Base-by-base conservation (phyloP, 2,888 invertebrate genomes). In the Antheraea yamamai region DNA sequence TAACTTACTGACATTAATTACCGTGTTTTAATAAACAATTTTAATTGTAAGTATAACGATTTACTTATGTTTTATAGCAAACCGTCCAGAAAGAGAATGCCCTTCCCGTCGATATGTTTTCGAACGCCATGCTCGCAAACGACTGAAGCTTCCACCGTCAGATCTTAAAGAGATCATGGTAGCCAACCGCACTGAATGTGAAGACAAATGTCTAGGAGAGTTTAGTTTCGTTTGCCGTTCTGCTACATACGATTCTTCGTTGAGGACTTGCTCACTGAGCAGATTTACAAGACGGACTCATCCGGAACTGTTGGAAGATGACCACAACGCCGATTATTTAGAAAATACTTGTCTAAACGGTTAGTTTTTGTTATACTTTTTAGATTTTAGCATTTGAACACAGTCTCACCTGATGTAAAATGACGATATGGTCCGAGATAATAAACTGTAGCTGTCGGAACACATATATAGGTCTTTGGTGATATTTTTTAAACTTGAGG, bases 301-400 rank as follows among this genome's bases (percentile, higher is more conserved):
- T 88, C 98, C 98, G 0, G 97, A 98, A 84, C 92, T 97, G 18
- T 91, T 98, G 73, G 97, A 97, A 89, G 97, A 98, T 83, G 98
- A 98, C 87, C 97, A 98, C 2, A 97, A 97, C 87, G 97, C 97
- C 0, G 98, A 98, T 88, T 98, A 98, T 89, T 94, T 98, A 85
- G 98, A 98, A 95, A 98, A 98, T 86, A 98, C 98, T 73, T 98
- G 98, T 88, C 92, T 98, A 18, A 98, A 97, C 86, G 97, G 98
- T 98, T 95, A 83, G 83, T 16, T 23, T 61, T 61, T 61, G 23
- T 61, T 61, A 61, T 47, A 47, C 12, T 47, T 47, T 39, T 0
- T 39, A 39, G 3, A 39, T 8, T 39, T 39, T 39, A 39, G 7
- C 6, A 6, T 8, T 39, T 39, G 3, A 39, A 0, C 47, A 47